phyloP scores from a whole-genome alignment of 2,797 vertebrate species.

The Crenichthys baileyi region DNA sequence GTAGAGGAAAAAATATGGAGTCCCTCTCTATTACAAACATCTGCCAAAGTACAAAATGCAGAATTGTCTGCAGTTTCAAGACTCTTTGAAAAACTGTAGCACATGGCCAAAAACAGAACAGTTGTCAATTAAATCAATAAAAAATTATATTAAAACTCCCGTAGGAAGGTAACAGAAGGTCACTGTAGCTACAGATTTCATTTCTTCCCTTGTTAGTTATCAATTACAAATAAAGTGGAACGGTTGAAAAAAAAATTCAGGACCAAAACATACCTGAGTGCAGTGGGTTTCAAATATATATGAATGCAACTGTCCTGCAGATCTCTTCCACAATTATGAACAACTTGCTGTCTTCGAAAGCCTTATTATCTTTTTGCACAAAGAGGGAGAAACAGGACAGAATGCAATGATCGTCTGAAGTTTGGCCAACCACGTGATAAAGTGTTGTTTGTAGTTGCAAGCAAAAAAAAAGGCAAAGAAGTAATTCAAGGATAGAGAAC shows the following conservation, averaged over 20 bases:
- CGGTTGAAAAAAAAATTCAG: background rate
- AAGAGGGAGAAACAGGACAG: background rate
- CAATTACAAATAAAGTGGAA: background rate
- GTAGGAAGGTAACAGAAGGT: background rate
- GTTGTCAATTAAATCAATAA: background rate
- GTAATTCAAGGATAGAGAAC: background rate
- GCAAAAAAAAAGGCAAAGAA: background rate
- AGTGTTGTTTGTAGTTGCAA: background rate
- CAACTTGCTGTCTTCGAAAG: background rate
- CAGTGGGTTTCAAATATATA: background rate
- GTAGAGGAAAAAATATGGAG: background rate
- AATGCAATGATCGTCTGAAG: background rate
- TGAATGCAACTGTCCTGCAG: background rate
- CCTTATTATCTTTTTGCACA: background rate
- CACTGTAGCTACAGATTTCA: background rate
- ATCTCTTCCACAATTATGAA: background rate
- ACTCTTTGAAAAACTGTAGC: background rate
- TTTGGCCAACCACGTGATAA: background rate
- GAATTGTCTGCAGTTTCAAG: background rate
- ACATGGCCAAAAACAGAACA: background rate
- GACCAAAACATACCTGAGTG: background rate
- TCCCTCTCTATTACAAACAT: background rate
- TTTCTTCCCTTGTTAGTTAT: no score
- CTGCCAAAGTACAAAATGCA: background rate
- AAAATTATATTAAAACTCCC: background rate